Conservation (phyloP, 2,113 vertebrate species). For the Leucosticte australis region DNA sequence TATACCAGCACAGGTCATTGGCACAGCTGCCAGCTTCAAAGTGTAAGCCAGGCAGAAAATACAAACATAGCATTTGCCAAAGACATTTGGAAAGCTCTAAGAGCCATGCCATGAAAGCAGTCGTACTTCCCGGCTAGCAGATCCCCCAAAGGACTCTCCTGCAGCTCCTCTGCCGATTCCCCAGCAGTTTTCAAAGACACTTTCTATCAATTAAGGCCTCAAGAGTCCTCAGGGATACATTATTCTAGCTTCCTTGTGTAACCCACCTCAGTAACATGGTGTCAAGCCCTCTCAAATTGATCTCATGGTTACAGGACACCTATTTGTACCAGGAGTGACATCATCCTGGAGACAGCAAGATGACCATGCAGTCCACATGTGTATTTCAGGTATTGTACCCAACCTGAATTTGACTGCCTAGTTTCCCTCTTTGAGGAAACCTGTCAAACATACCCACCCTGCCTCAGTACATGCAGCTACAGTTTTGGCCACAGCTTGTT, state of each 20-base stretch:
- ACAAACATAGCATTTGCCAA: neutral
- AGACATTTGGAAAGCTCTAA: neutral
- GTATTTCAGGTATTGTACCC: neutral
- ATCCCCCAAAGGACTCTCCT: neutral
- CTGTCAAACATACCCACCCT: neutral
- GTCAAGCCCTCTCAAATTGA: neutral
- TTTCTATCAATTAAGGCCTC: neutral
- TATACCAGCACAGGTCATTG: accelerated
- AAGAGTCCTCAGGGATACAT: neutral
- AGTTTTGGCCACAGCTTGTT: neutral
- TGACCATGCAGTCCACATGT: neutral
- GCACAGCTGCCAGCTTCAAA: neutral
- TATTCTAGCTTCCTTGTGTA: neutral
- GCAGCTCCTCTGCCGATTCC: neutral
- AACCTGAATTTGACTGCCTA: neutral
- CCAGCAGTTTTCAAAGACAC: neutral
- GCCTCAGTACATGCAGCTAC: neutral
- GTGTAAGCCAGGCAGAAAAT: neutral
- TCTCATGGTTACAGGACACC: neutral
- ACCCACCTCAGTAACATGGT: neutral
- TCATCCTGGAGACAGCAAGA: neutral
- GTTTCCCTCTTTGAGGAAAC: neutral
- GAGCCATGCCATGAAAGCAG: neutral
- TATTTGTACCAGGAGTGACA: neutral
- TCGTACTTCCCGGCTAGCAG: neutral